Conservation (phyloP, 1,140 invertebrate genomes). For the Diachasmimorpha longicaudata region DNA sequence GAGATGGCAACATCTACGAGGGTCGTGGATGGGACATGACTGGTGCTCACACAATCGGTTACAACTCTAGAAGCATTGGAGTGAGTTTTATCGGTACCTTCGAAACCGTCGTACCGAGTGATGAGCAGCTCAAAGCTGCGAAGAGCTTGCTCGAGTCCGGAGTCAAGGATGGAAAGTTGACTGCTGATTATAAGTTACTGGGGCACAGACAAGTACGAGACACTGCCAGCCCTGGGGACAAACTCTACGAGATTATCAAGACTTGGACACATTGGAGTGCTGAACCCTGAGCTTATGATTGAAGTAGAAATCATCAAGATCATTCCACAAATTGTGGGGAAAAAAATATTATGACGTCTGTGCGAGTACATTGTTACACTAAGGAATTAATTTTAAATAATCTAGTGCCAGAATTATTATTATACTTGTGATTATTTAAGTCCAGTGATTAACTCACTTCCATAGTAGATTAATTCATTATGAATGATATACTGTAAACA, state of each 20-base stretch:
- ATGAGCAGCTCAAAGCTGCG: conserved; percentile 67
- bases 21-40: conserved; percentile 76
- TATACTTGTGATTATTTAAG: no score
- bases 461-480: no score
- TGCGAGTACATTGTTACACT: no score
- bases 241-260: conserved; percentile 68
- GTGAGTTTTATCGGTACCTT: conserved; percentile 74
- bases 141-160: conserved; percentile 70
- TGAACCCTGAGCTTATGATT: conserved; percentile 15
- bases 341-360: no score
- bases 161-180: conserved; percentile 66
- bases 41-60: conserved; percentile 76
- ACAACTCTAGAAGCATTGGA: conserved; percentile 74
- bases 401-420: no score
- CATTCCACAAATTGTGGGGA: no score
- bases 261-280: conserved; percentile 69
- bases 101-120: conserved; percentile 58
- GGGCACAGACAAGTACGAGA: conserved; percentile 72
- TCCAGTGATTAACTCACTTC: no score
- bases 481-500: no score
- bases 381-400: no score
- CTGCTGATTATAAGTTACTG: conserved; percentile 68
- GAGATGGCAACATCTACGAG: conserved; percentile 76
- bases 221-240: conserved; percentile 74
- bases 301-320: no score